Conservation (phyloP, 2,113 vertebrate species). For the Oenanthe melanoleuca region DNA sequence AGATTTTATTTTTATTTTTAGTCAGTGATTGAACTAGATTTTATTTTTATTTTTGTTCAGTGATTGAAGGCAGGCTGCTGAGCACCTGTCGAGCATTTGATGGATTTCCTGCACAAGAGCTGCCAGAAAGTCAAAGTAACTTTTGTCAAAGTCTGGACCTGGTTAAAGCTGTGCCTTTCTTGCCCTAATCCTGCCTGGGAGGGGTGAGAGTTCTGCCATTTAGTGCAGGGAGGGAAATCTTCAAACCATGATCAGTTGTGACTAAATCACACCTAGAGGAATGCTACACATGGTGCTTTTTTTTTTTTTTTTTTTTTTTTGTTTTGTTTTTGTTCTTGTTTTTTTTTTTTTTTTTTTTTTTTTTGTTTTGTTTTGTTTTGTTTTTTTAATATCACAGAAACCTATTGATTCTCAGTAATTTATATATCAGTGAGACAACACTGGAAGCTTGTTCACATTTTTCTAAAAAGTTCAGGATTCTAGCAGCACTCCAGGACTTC, state of each 20-base stretch:
- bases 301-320: too few relatives aligned
- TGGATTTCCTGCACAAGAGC: neutral
- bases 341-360: too few relatives aligned
- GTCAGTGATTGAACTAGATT: neutral
- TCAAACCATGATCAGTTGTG: neutral
- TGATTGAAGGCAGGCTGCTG: neutral
- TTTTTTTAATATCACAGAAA: too few relatives aligned
- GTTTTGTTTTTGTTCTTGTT: too few relatives aligned
- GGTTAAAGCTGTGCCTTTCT: neutral
- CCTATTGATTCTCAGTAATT: neutral
- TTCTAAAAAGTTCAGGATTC: neutral
- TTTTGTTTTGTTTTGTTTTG: too few relatives aligned
- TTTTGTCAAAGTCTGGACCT: neutral
- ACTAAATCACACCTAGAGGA: neutral
- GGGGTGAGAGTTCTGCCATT: neutral
- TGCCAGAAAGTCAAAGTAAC: accelerated
- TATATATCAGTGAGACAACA: neutral
- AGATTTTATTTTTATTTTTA: neutral
- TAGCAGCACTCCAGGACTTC: neutral
- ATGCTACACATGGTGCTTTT: accelerated
- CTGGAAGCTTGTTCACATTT: neutral
- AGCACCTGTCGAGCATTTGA: neutral
- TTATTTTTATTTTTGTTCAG: neutral
- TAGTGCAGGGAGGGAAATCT: neutral
- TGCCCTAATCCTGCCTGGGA: neutral